Evolutionary conservation across 2,113 vertebrate genomes (phyloP).

Genomic region (Heterotis niloticus): DNA sequence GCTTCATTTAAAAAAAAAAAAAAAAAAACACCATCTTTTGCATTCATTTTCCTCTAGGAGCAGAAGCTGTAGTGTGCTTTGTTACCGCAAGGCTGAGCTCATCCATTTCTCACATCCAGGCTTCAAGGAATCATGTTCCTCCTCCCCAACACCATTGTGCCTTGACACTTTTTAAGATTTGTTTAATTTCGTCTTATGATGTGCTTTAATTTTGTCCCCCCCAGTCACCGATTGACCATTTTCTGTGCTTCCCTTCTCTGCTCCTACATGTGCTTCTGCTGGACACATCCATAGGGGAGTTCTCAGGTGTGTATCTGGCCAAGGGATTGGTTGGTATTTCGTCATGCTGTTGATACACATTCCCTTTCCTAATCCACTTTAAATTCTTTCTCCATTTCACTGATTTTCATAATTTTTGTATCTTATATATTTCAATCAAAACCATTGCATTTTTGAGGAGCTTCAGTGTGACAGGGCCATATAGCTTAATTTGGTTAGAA

Average conservation of each 20-base stretch:
- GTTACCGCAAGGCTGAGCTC: background rate
- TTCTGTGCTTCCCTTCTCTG: slow-evolving; percentile 56
- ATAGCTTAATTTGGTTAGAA: too few species aligned
- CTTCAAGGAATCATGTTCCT: slow-evolving; percentile 50
- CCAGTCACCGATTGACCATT: slow-evolving; percentile 71
- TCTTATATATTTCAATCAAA: too few species aligned
- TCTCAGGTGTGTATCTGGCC: slow-evolving; percentile 96
- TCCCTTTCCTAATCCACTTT: background rate
- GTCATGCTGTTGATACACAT: slow-evolving; percentile 11
- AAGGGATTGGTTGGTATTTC: slow-evolving; percentile 52
- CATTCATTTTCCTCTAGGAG: background rate
- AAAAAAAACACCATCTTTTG: background rate
- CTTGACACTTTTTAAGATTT: slow-evolving; percentile 27
- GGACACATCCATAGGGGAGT: slow-evolving; percentile 89
- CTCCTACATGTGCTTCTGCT: slow-evolving; percentile 76
- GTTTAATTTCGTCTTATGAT: slow-evolving; percentile 21
- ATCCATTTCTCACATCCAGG: slow-evolving; percentile 45
- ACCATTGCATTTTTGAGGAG: too few species aligned
- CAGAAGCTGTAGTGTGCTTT: background rate
- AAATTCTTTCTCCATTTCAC: background rate
- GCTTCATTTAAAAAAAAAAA: slow-evolving; percentile 3
- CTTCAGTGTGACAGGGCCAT: background rate
- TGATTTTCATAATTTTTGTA: too few species aligned
- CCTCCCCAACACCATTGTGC: slow-evolving; percentile 44
- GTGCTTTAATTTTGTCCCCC: slow-evolving; percentile 13